Percentiles rank a stretch among this genome's conserved stretches.
These are phyloP conservation scores for Rhodeus uyekii DNA, from an alignment of 2,797 vertebrate genomes.

Conservation along the genomic window DNA sequence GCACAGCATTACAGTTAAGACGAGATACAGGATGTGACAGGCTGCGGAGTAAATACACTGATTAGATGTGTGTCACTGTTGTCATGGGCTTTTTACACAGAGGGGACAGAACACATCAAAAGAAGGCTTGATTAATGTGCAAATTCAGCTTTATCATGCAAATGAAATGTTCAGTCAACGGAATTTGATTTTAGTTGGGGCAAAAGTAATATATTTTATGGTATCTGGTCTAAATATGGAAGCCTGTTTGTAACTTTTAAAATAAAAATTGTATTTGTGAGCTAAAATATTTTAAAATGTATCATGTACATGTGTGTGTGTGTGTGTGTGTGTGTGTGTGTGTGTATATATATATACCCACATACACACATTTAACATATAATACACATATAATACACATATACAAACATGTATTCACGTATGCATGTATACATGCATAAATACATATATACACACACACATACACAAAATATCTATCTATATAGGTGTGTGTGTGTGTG, in stretches of 20 bases:
- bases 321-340: too few relatives aligned
- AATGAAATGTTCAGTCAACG: slow-evolving; percentile 4
- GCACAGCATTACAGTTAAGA: neutral
- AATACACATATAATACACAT: too few relatives aligned
- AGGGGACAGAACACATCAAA: neutral
- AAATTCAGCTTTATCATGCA: slow-evolving; percentile 44
- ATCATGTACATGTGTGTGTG: too few relatives aligned
- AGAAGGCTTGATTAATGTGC: slow-evolving; percentile 37
- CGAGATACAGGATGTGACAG: slow-evolving; percentile 1
- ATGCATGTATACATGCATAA: too few relatives aligned
- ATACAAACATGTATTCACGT: too few relatives aligned
- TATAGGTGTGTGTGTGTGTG: too few relatives aligned
- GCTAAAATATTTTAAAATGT: too few relatives aligned
- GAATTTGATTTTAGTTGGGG: neutral
- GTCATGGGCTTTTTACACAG: slow-evolving; percentile 21
- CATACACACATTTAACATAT: too few relatives aligned
- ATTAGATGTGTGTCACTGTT: slow-evolving; percentile 29
- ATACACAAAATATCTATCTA: too few relatives aligned
- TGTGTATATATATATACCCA: too few relatives aligned
- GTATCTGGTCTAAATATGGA: neutral
- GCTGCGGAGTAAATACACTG: slow-evolving; percentile 4
- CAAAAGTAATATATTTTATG: neutral
- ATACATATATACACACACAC: too few relatives aligned
- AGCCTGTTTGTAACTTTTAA: neutral
- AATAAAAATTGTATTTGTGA: neutral